Evolutionary conservation across 1,140 invertebrate genomes (phyloP), one percentile per base, ranked within the genome.

Genomic region (Drosophila aff.): DNA sequence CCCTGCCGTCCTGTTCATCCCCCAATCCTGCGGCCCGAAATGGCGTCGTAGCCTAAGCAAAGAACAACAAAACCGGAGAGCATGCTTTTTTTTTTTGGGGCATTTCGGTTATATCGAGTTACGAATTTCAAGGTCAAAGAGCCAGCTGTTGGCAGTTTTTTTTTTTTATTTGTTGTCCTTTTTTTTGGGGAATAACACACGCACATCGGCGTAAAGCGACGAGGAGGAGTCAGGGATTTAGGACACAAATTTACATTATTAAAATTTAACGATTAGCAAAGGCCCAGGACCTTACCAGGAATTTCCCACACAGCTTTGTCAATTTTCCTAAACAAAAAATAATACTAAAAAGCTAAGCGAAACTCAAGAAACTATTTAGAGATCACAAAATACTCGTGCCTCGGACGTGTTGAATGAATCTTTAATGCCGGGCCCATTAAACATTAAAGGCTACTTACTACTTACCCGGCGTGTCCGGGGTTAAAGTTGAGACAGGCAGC

Each of bases 51-150:
- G 68, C 33, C 65, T 38, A 43, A 71, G 38, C 41, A 71, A 47
- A 43, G 21, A 43, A 47, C 64, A 71, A 60, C 69, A 72, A 43
- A 16, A 18, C n/a, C 33, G 10, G 33, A 28, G 13, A 40, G n/a
- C 33, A n/a, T 13, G 40, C 57, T 41, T 60, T n/a, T 31, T 49
- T 49, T 43, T 69, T 65, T 63, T 72, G 18, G 60, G 60, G 49
- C 40, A 53, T 72, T 79, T 69, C 61, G 41, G 44, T 79, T 66
- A 64, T 73, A 79, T 79, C 82, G 79, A 86, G 84, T 82, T 65
- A 86, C 85, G 82, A 73, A 86, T 82, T 86, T 86, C 83, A 86
- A 86, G 83, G 82, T 86, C 82, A 87, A 78, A 76, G 76, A 79
- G 71, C 76, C 82, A 79, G 62, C 76, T 81, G 73, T 64, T 79